These are phyloP conservation scores for Cephus sareptanus DNA, from an alignment of 2,888 invertebrate species.

Conservation along the genomic window DNA sequence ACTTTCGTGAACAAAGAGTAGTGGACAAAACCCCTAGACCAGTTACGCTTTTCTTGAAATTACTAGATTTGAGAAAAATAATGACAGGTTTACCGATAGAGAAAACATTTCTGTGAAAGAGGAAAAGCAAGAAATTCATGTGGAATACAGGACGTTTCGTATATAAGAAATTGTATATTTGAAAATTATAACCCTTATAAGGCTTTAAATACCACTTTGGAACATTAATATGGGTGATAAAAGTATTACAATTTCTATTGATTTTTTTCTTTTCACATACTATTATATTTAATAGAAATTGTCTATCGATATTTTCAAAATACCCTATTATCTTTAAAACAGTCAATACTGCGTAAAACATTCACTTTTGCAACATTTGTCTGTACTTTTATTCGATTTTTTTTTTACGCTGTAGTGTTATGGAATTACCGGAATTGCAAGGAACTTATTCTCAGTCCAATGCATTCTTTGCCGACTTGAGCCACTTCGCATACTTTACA, in stretches of 20 bases:
- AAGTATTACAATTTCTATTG: background rate
- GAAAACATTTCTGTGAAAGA: background rate
- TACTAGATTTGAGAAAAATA: background rate
- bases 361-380: background rate
- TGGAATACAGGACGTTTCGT: background rate
- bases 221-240: background rate
- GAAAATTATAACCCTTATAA: background rate
- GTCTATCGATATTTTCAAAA: background rate
- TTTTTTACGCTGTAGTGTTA: background rate
- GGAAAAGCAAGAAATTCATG: background rate
- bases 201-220: background rate
- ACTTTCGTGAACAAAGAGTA: constrained; percentile 12
- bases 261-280: background rate
- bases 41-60: background rate
- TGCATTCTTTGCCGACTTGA: constrained; percentile 90
- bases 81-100: background rate
- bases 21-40: background rate
- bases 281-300: background rate
- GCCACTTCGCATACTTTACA: constrained; percentile 91
- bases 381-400: background rate
- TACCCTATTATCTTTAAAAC: background rate
- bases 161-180: background rate
- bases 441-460: constrained; percentile 88
- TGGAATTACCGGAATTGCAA: constrained; percentile 71
- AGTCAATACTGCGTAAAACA: background rate